phyloP scores from a whole-genome alignment of 2,797 vertebrate species.

The Australoheros facetus region DNA sequence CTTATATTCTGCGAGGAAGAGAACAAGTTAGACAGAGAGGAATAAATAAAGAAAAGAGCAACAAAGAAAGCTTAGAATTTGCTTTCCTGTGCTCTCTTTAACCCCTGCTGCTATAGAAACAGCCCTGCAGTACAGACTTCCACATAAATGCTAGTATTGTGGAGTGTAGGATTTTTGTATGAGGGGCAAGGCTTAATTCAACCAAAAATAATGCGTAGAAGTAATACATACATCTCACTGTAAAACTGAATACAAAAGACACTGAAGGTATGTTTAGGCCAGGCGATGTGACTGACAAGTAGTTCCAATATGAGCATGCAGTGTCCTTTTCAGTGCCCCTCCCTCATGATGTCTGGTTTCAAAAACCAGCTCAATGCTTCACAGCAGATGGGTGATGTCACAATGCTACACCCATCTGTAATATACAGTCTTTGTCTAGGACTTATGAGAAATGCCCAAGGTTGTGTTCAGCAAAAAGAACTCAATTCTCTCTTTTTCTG shows the following conservation, averaged over 20 bases:
- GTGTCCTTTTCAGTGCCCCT: neutral
- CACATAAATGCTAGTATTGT: conserved; percentile 18
- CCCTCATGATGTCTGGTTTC: neutral
- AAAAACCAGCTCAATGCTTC: neutral
- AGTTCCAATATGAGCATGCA: neutral
- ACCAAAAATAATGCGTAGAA: neutral
- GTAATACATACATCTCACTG: neutral
- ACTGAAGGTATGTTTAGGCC: neutral
- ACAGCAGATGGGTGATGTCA: neutral
- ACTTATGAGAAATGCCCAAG: neutral
- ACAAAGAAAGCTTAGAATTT: conserved; percentile 26
- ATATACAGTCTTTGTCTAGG: neutral
- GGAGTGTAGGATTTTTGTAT: conserved; percentile 6
- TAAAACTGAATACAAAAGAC: neutral
- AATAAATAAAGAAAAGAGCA: conserved; percentile 28
- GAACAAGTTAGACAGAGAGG: neutral
- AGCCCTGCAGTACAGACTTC: conserved; percentile 16
- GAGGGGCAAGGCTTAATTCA: neutral
- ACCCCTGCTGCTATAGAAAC: conserved; percentile 44
- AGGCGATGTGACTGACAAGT: neutral
- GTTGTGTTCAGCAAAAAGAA: neutral
- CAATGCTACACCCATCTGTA: neutral
- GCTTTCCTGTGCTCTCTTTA: conserved; percentile 27
- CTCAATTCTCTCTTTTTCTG: neutral
- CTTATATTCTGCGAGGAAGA: neutral